Evolutionary conservation across 2,888 invertebrate genomes (phyloP).

Genomic region (Agapetus fuscipes): DNA sequence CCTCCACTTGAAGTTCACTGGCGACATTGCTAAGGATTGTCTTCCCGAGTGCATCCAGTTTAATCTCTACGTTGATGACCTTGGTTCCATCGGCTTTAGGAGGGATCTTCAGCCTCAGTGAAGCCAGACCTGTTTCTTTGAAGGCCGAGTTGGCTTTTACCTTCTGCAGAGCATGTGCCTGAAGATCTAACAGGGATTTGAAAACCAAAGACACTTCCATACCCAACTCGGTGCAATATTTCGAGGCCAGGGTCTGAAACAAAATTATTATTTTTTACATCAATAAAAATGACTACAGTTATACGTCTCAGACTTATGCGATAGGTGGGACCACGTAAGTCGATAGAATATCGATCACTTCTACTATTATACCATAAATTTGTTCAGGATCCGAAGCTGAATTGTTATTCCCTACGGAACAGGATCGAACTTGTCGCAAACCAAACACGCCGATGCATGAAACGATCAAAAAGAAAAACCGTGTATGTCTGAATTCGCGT

Average conservation of each 20-base stretch:
- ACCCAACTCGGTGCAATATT: slow-evolving; percentile 46
- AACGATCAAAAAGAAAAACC: too few species aligned
- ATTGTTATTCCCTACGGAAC: too few species aligned
- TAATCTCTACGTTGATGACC: slow-evolving; percentile 45
- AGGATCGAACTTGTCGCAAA: too few species aligned
- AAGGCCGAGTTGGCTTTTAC: slow-evolving; percentile 59
- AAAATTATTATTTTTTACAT: not conserved
- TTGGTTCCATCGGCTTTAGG: slow-evolving; percentile 41
- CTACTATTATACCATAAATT: slow-evolving; percentile 15
- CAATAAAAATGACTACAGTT: not conserved
- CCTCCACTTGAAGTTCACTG: slow-evolving; percentile 7
- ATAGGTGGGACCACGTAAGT: too few species aligned
- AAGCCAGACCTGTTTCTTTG: slow-evolving; percentile 61
- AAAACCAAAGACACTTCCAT: slow-evolving; percentile 42
- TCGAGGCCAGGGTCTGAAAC: slow-evolving; percentile 51
- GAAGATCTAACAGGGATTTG: slow-evolving; percentile 50
- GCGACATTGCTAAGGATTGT: slow-evolving; percentile 48
- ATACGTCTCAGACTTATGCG: not conserved
- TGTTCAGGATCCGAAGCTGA: too few species aligned
- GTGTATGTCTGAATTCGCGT: too few species aligned
- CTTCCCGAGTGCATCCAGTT: slow-evolving; percentile 41
- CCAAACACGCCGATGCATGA: too few species aligned
- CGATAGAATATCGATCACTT: too few species aligned
- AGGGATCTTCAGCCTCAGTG: slow-evolving; percentile 58
- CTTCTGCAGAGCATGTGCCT: slow-evolving; percentile 61